Conservation (phyloP, 2,113 vertebrate species). For the Plecturocebus donacophilus region DNA sequence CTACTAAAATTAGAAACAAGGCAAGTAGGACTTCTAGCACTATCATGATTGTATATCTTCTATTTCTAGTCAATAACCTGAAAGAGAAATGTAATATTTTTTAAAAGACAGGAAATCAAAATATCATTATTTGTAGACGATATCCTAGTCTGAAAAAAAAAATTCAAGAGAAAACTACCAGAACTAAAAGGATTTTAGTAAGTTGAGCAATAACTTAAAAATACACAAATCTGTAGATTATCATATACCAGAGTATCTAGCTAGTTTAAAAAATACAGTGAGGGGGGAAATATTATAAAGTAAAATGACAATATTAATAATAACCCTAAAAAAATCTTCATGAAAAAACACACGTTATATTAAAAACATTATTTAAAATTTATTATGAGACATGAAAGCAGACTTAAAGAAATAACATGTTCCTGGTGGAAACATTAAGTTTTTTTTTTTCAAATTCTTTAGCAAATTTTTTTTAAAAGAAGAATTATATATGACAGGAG, state of each 20-base stretch:
- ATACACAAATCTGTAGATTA: not conserved
- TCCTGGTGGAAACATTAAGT: not conserved
- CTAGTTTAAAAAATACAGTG: not conserved
- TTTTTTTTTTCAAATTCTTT: not conserved
- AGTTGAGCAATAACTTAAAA: not conserved
- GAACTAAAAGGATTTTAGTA: not conserved
- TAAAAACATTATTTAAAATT: conserved; percentile 28
- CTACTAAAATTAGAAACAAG: not conserved
- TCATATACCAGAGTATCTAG: not conserved
- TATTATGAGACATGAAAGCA: not conserved
- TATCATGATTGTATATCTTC: not conserved
- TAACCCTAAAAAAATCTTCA: conserved; percentile 2
- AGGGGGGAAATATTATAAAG: not conserved
- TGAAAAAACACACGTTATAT: not conserved
- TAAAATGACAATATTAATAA: conserved; percentile 23
- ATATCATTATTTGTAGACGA: not conserved
- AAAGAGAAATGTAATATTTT: not conserved
- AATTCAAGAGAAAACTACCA: not conserved
- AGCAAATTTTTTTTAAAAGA: not conserved
- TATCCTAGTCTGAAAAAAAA: not conserved
- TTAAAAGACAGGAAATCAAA: not conserved
- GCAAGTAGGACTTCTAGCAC: not conserved
- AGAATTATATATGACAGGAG: no score
- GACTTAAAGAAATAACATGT: not conserved
- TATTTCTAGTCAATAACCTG: not conserved